Evolutionary conservation across 2,797 vertebrate species (phyloP).

Genomic region (Falco columbarius): DNA sequence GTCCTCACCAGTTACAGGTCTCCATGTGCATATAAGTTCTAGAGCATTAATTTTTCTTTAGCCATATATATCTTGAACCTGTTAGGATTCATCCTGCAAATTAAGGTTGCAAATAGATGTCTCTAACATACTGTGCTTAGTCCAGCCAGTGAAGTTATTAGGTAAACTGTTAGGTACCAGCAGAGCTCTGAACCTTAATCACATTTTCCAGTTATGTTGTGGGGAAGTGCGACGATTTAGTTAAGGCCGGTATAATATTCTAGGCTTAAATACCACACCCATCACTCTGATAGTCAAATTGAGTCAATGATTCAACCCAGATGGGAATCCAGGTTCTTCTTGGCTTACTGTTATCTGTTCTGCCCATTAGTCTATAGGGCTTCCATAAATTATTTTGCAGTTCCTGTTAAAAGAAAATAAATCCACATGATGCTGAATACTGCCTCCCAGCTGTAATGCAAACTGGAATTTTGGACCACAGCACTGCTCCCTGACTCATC

Average conservation of each 20-base stretch:
- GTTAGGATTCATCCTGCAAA: neutral
- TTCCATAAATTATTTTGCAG: conserved; percentile 48
- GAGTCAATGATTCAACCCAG: conserved; percentile 27
- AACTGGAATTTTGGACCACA: conserved; percentile 60
- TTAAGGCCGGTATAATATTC: neutral
- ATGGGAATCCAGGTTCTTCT: conserved; percentile 46
- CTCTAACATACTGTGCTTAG: neutral
- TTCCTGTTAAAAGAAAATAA: conserved; percentile 49
- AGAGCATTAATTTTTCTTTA: neutral
- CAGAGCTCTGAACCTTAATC: neutral
- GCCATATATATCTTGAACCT: neutral
- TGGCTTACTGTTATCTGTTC: conserved; percentile 40
- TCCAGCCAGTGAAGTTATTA: neutral
- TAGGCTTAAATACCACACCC: conserved; percentile 39
- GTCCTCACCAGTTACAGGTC: neutral
- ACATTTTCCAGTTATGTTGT: neutral
- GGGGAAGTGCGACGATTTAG: neutral
- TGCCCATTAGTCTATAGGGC: conserved; percentile 6
- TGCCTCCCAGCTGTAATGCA: conserved; percentile 48
- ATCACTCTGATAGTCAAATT: neutral
- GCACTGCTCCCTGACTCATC: conserved; percentile 45
- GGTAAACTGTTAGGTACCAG: neutral
- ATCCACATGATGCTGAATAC: conserved; percentile 44
- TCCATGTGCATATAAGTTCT: neutral
- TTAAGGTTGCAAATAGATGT: neutral